These are phyloP conservation scores for Petrolisthes manimaculis DNA, from an alignment of 2,888 invertebrate genomes.

Conservation along the genomic window DNA sequence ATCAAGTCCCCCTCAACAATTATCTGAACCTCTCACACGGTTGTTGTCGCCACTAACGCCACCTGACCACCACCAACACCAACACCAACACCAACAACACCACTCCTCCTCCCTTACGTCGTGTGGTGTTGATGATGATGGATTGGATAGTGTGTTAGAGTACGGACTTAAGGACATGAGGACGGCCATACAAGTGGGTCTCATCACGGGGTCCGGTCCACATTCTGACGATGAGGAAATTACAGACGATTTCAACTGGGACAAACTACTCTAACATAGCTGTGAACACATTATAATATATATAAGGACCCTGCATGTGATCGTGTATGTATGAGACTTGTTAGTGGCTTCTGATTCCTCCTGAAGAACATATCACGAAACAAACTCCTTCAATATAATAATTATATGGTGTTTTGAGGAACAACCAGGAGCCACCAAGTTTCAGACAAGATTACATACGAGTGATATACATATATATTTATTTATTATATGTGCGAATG, in stretches of 20 bases:
- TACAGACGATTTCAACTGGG: slow-evolving; percentile 65
- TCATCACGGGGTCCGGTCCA: slow-evolving; percentile 58
- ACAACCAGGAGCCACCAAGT: too few species aligned
- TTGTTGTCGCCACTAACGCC: slow-evolving; percentile 56
- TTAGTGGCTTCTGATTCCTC: too few species aligned
- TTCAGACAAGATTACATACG: too few species aligned
- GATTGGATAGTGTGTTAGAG: slow-evolving; percentile 41
- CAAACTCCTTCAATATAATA: too few species aligned
- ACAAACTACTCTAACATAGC: slow-evolving; percentile 61
- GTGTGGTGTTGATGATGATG: slow-evolving; percentile 33
- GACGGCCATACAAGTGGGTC: slow-evolving; percentile 57
- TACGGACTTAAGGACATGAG: slow-evolving; percentile 33
- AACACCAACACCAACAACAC: neutral
- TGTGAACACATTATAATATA: too few species aligned
- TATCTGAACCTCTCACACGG: slow-evolving; percentile 58
- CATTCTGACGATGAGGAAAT: slow-evolving; percentile 65
- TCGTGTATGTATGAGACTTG: too few species aligned
- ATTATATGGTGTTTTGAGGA: too few species aligned
- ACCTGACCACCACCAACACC: slow-evolving; percentile 12
- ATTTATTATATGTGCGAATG: too few species aligned
- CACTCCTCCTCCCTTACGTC: too few species aligned
- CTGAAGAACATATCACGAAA: too few species aligned
- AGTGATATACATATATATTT: too few species aligned
- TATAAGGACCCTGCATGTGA: too few species aligned
- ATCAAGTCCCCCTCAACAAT: slow-evolving; percentile 28